These are phyloP conservation scores for Notamacropus eugenii DNA, from an alignment of 2,797 vertebrate species.

Conservation along the genomic window DNA sequence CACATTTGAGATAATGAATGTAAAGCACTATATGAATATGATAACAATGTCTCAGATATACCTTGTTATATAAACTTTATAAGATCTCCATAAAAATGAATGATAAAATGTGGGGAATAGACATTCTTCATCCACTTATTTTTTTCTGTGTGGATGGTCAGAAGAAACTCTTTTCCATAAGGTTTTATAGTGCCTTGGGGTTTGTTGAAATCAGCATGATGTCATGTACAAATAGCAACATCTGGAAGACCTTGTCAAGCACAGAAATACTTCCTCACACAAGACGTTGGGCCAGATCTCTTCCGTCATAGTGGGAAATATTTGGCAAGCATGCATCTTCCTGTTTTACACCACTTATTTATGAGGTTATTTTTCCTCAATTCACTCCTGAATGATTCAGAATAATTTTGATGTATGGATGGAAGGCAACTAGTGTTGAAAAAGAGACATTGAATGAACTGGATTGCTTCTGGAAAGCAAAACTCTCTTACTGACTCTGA, in stretches of 20 bases:
- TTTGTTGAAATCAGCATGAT: not conserved
- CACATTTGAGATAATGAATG: not conserved
- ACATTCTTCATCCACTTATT: not conserved
- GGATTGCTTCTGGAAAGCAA: not conserved
- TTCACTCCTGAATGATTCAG: not conserved
- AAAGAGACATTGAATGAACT: not conserved
- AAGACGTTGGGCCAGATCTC: not conserved
- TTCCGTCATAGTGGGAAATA: not conserved
- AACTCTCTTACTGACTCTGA: not conserved
- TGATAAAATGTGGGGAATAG: not conserved
- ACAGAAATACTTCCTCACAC: not conserved
- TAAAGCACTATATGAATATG: not conserved
- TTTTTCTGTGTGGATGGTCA: not conserved
- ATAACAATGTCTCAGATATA: not conserved
- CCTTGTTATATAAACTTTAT: not conserved
- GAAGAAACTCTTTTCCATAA: not conserved
- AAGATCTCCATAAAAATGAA: not conserved
- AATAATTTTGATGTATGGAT: not conserved
- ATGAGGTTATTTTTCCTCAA: too few species aligned
- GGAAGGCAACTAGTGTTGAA: not conserved
- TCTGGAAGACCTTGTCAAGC: not conserved
- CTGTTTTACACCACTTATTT: not conserved
- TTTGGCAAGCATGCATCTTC: not conserved
- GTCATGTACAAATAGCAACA: not conserved
- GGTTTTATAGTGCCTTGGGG: not conserved